These are phyloP conservation scores for Erythrocercus mccallii DNA, from an alignment of 2,113 vertebrate species.

Conservation along the genomic window DNA sequence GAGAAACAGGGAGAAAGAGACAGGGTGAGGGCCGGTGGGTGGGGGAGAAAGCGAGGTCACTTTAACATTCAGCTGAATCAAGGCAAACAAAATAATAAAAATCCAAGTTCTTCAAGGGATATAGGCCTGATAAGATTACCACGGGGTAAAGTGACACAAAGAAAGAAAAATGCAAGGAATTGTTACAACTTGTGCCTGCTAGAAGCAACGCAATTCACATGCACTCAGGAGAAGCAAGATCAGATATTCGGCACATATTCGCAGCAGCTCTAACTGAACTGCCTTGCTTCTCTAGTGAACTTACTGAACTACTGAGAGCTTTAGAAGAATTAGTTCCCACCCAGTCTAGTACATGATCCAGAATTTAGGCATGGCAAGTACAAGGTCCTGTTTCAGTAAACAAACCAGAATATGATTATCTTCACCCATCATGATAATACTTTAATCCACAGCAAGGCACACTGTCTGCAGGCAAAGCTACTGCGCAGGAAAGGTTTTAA, in stretches of 20 bases:
- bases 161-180: slow-evolving; percentile 29
- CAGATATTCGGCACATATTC: background rate
- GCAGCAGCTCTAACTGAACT: background rate
- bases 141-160: slow-evolving; percentile 8
- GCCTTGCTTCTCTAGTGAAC: background rate
- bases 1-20: background rate
- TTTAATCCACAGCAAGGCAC: slow-evolving; percentile 25
- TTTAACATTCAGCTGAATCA: slow-evolving; percentile 21
- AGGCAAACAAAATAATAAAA: slow-evolving; percentile 9
- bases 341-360: slow-evolving; percentile 5
- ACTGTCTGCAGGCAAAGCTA: background rate
- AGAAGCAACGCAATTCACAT: background rate
- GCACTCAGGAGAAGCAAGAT: background rate
- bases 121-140: background rate
- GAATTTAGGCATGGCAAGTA: background rate
- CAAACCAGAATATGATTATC: background rate
- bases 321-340: slow-evolving; percentile 26
- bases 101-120: slow-evolving; percentile 14
- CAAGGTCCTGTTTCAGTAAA: slow-evolving; percentile 18
- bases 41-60: background rate
- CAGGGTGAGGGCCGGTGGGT: background rate
- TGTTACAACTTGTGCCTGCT: slow-evolving; percentile 7
- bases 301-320: background rate
- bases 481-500: background rate
- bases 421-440: background rate